Conservation (phyloP, 2,113 vertebrate genomes). For the Erpornis zantholeuca region DNA sequence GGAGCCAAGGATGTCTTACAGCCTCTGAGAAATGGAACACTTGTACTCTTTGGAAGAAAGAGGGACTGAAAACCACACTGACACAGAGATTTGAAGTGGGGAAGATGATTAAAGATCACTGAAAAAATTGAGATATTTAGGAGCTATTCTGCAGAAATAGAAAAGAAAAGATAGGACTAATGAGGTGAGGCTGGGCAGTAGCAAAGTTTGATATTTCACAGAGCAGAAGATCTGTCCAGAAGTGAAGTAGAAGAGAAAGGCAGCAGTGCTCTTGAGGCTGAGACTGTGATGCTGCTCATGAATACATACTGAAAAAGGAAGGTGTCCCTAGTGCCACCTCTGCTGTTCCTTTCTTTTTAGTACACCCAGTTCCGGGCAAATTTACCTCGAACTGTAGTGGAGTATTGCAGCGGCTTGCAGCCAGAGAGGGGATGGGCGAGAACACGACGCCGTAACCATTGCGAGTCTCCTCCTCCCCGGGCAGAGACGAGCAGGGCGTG, state of each 20-base stretch:
- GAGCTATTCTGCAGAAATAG: background rate
- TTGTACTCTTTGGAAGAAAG: background rate
- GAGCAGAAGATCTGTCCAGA: background rate
- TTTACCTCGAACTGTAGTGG: slow-evolving; percentile 96
- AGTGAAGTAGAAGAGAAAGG: background rate
- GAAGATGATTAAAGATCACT: background rate
- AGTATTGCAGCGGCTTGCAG: slow-evolving; percentile 96
- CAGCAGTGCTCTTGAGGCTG: background rate
- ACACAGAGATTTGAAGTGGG: background rate
- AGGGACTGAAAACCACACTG: background rate
- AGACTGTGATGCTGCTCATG: background rate
- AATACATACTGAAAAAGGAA: background rate
- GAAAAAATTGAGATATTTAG: background rate
- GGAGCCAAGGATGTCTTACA: background rate
- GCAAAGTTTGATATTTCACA: background rate
- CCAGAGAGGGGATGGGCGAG: slow-evolving; percentile 89
- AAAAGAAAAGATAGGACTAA: background rate
- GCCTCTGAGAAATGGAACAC: background rate
- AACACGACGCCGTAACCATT: slow-evolving; percentile 82
- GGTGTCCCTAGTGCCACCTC: background rate
- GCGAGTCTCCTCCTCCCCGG: slow-evolving; percentile 79
- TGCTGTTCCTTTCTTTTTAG: background rate
- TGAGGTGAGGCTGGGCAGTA: background rate
- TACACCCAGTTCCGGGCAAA: background rate
- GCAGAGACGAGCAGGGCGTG: slow-evolving; percentile 74